Conservation (phyloP, 2,113 vertebrate genomes). For the Cyprinodon variegatus region DNA sequence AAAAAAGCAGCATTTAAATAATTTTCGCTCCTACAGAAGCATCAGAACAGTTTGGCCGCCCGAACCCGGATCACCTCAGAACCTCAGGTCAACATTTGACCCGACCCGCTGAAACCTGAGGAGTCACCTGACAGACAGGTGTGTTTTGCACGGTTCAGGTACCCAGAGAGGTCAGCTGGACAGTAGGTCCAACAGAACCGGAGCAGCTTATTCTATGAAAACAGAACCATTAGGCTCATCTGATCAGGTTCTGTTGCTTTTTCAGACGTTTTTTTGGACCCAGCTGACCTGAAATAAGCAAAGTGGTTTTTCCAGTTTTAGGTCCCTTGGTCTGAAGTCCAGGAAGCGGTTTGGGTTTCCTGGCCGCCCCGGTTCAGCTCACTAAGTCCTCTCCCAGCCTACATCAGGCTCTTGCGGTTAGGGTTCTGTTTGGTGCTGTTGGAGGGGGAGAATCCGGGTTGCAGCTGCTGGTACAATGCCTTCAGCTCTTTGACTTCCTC, state of each 20-base stretch:
- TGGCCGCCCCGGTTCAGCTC: not conserved
- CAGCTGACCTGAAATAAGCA: not conserved
- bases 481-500: constrained; percentile 89
- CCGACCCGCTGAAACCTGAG: not conserved
- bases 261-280: not conserved
- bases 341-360: not conserved
- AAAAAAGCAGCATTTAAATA: not conserved
- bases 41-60: too few species aligned
- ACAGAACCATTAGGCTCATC: not conserved
- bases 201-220: not conserved
- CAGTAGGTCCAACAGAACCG: not conserved
- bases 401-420: constrained; percentile 88
- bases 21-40: not conserved
- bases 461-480: constrained; percentile 85
- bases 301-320: not conserved
- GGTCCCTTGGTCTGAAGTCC: not conserved
- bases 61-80: not conserved
- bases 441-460: constrained; percentile 55
- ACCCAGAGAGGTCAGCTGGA: not conserved
- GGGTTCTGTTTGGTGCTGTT: constrained; percentile 68
- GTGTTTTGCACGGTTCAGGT: not conserved
- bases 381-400: not conserved
- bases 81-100: not conserved
- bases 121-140: not conserved
- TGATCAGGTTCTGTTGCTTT: not conserved